Evolutionary conservation across 2,113 vertebrate genomes (phyloP), one percentile per base, ranked within the genome.

Genomic region (Aplodontia rufa): DNA sequence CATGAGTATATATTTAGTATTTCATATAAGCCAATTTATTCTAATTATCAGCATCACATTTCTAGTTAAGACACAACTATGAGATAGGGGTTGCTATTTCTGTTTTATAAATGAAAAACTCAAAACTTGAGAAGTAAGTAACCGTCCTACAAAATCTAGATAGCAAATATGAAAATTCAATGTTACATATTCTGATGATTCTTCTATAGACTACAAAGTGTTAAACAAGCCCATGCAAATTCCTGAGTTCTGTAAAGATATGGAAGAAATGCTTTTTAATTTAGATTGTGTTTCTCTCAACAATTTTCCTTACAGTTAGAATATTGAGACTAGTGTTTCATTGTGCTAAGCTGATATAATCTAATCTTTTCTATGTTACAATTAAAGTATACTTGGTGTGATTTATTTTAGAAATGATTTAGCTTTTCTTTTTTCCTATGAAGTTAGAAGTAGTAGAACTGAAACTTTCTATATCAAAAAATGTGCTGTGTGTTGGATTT

Each of bases 351-450:
- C 86, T 95, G 69, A 76, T 86, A 71, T 32, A 60, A 71, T 5
- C 3, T 45, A 80, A 64, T 49, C 2, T 47, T 91, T 93, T 89
- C 10, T 28, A 42, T 80, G 22, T 53, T 32, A 51, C 3, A 14
- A 35, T 83, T 62, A 79, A 91, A 55, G 8, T 80, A 66, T 35
- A 80, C 8, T 58, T 62, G 26, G 12, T 20, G 9, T 68, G 49
- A 94, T 91, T 95, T 82, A 22, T 74, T 95, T 58, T 66, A 62
- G 35, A 87, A 88, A 84, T 20, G 85, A 68, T 55, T 75, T 84
- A 62, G 7, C 5, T 90, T 68, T 62, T 4, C 37, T 37, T 83
- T 47, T 45, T 60, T 75, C 26, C 37, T 85, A 0, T 74, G 28
- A 90, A 91, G 68, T 64, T 94, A 64, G 74, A 76, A 86, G 11